phyloP scores from a whole-genome alignment of 2,113 vertebrate species.

The Furnarius figulus region DNA sequence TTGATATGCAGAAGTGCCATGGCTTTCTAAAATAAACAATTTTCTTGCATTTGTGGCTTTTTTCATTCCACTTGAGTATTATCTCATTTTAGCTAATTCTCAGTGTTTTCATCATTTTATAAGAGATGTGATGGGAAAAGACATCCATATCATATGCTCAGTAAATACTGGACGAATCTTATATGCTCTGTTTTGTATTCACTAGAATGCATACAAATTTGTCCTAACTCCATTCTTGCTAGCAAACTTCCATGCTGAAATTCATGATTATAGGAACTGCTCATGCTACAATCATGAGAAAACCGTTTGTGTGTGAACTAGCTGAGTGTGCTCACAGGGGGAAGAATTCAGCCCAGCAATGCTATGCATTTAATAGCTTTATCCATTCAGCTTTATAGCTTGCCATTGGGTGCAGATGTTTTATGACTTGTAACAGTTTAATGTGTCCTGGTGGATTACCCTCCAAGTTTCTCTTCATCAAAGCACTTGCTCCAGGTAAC shows the following conservation, averaged over 20 bases:
- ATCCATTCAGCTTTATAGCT: conserved; percentile 70
- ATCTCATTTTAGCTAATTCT: not conserved
- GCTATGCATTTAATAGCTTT: conserved; percentile 56
- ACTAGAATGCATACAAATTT: not conserved
- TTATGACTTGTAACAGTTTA: conserved; percentile 72
- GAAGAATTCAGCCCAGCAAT: conserved; percentile 42
- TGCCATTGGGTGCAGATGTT: conserved; percentile 62
- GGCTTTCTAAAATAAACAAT: not conserved
- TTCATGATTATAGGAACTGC: conserved; percentile 28
- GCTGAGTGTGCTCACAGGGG: conserved; percentile 10
- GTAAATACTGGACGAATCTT: conserved; percentile 6
- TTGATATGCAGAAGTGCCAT: accelerated
- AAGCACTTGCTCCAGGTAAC: conserved; percentile 56
- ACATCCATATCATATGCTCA: not conserved
- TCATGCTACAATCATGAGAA: conserved; percentile 11
- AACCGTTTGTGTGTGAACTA: conserved; percentile 23
- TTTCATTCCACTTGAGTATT: not conserved
- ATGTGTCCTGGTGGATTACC: conserved; percentile 64
- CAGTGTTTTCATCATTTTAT: not conserved
- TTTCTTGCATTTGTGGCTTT: not conserved
- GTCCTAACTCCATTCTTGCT: not conserved
- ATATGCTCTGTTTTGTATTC: not conserved
- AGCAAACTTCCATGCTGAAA: not conserved
- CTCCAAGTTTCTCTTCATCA: conserved; percentile 60
- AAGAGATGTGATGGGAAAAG: not conserved